A percentile compares a stretch with the other conserved stretches of the same genome.
phyloP scores from a whole-genome alignment of 2,113 vertebrate species.

The Proterorhinus semilunaris region DNA sequence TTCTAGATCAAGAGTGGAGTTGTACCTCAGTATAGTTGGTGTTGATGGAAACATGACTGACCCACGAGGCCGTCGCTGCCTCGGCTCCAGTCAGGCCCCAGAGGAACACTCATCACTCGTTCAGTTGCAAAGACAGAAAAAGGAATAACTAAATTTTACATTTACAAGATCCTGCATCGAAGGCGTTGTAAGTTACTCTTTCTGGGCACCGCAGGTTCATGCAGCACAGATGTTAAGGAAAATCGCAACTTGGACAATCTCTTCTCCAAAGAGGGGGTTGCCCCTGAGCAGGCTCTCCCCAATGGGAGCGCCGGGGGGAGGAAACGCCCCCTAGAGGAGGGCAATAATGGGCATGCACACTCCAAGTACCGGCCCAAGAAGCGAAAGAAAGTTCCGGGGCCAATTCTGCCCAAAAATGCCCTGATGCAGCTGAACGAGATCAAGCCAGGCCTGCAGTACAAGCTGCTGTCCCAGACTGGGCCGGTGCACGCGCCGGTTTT shows the following conservation, averaged over 20 bases:
- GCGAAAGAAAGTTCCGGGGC: slow-evolving; percentile 84
- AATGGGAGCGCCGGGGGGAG: slow-evolving; percentile 82
- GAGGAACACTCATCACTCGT: slow-evolving; percentile 88
- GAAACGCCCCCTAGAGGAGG: slow-evolving; percentile 90
- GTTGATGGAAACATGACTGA: slow-evolving; percentile 7
- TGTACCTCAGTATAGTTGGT: background rate
- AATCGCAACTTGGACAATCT: slow-evolving; percentile 87
- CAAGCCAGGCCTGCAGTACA: slow-evolving; percentile 90
- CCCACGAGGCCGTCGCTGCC: slow-evolving; percentile 49
- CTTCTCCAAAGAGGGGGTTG: slow-evolving; percentile 77
- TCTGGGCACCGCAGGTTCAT: slow-evolving; percentile 92
- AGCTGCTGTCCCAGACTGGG: slow-evolving; percentile 88
- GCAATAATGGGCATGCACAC: slow-evolving; percentile 82
- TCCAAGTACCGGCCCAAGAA: slow-evolving; percentile 89
- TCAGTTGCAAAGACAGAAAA: slow-evolving; percentile 91
- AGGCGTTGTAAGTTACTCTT: slow-evolving; percentile 89
- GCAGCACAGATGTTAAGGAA: slow-evolving; percentile 92
- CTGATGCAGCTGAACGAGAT: slow-evolving; percentile 96
- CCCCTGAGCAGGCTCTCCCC: slow-evolving; percentile 78
- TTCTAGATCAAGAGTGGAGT: no score
- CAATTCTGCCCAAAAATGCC: slow-evolving; percentile 89
- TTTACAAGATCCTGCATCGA: slow-evolving; percentile 98
- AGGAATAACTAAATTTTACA: slow-evolving; percentile 95
- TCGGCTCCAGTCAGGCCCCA: slow-evolving; percentile 69
- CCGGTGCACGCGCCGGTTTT: slow-evolving; percentile 92